phyloP scores from a whole-genome alignment of 2,113 vertebrate genomes.

The Coptodon bakossiorum region DNA sequence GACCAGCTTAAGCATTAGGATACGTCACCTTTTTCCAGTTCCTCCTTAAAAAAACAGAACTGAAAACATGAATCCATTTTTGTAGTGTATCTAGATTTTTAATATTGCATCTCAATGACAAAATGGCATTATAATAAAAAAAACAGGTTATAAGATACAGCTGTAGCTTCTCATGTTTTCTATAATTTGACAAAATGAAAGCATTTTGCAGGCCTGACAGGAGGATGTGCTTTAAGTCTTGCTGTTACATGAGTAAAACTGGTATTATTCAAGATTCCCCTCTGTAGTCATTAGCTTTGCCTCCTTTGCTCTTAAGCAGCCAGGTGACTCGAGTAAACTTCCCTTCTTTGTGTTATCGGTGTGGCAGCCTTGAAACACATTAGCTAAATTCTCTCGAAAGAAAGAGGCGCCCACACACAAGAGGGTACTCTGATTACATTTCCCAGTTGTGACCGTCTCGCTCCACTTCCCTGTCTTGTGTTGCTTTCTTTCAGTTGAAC shows the following conservation, averaged over 20 bases:
- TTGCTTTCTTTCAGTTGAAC: background rate
- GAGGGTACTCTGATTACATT: slow-evolving; percentile 11
- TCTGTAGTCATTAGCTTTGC: background rate
- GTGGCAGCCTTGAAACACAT: background rate
- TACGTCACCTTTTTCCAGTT: background rate
- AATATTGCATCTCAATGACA: background rate
- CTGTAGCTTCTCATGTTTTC: background rate
- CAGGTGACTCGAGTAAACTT: background rate
- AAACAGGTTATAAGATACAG: background rate
- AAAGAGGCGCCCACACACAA: slow-evolving; percentile 2
- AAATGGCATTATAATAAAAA: background rate
- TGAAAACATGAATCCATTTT: background rate
- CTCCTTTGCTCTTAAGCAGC: background rate
- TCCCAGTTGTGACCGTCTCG: background rate
- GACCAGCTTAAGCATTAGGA: background rate
- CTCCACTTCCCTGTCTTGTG: background rate
- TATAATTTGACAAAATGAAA: background rate
- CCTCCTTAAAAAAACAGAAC: background rate
- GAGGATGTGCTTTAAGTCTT: background rate
- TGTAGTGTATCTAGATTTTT: background rate
- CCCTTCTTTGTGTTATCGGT: slow-evolving; percentile 17
- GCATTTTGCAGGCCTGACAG: background rate
- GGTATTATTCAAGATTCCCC: background rate
- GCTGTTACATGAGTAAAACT: background rate
- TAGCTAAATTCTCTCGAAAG: background rate